phyloP scores from a whole-genome alignment of 1,140 invertebrate species.

The Drosophila pruinosa region DNA sequence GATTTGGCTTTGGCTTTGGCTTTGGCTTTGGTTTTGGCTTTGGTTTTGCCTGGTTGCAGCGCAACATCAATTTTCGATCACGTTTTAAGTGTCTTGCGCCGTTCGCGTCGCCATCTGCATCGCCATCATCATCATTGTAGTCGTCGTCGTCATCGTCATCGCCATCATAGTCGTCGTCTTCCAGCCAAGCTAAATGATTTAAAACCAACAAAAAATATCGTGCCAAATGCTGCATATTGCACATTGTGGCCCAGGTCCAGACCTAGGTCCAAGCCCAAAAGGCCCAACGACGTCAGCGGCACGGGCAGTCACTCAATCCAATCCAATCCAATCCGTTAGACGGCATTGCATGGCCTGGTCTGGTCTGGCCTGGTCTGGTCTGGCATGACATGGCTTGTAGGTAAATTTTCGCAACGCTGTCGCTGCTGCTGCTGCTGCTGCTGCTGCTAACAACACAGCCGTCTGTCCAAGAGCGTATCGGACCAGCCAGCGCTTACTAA shows the following conservation, averaged over 20 bases:
- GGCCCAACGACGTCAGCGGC: conserved; percentile 55
- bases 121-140: conserved; percentile 43
- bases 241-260: conserved; percentile 35
- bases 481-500: conserved; percentile 65
- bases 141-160: conserved; percentile 47
- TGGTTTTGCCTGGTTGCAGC: conserved; percentile 45
- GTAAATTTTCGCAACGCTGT: no score
- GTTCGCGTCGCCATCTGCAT: conserved; percentile 62
- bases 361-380: conserved; percentile 22
- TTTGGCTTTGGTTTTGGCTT: conserved; percentile 45
- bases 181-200: conserved; percentile 78
- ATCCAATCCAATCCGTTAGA: conserved; percentile 67
- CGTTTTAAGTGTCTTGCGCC: conserved; percentile 80
- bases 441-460: conserved; percentile 19
- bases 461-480: conserved; percentile 17
- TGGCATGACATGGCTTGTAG: conserved; percentile 23
- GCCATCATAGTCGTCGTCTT: conserved; percentile 52
- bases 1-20: conserved; percentile 45
- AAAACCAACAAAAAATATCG: conserved; percentile 80
- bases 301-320: conserved; percentile 68
- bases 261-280: background rate
- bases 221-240: conserved; percentile 79
- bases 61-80: conserved; percentile 80
- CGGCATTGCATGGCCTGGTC: conserved; percentile 44
- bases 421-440: background rate